A percentile compares a stretch with the other conserved stretches of the same genome.
Conservation (phyloP, 2,113 vertebrate species). For the Tylochromis polylepis region DNA sequence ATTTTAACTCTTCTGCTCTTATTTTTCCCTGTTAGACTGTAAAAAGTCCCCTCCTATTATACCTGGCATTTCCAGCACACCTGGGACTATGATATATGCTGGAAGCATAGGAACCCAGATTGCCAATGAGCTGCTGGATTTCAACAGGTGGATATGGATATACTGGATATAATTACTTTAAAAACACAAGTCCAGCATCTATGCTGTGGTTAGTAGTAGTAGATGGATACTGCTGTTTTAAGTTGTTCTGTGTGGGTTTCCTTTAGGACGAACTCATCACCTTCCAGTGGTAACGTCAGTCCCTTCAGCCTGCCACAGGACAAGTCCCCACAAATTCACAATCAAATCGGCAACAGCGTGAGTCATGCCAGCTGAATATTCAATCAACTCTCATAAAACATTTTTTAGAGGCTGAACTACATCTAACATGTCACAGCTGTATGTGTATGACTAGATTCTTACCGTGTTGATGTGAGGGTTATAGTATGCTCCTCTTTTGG, state of each 20-base stretch:
- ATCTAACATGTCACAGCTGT: background rate
- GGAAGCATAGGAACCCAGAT: slow-evolving; percentile 87
- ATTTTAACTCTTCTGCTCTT: background rate
- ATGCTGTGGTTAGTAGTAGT: background rate
- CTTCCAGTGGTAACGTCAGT: slow-evolving; percentile 79
- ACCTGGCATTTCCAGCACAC: slow-evolving; percentile 73
- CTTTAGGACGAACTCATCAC: slow-evolving; percentile 81
- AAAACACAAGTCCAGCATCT: fast-evolving
- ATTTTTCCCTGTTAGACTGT: slow-evolving; percentile 63
- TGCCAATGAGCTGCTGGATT: slow-evolving; percentile 84
- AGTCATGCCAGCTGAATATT: slow-evolving; percentile 43
- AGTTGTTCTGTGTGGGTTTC: background rate
- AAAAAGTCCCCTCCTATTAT: slow-evolving; percentile 78
- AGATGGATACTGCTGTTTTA: background rate
- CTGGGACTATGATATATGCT: slow-evolving; percentile 82
- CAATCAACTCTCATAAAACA: background rate
- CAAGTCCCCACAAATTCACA: slow-evolving; percentile 72
- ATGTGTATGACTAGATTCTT: background rate
- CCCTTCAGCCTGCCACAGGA: slow-evolving; percentile 76
- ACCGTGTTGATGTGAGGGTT: background rate
- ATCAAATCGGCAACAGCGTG: slow-evolving; percentile 73
- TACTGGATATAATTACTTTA: background rate
- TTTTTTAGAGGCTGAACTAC: background rate
- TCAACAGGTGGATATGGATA: slow-evolving; percentile 87
- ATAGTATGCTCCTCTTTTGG: background rate